These are phyloP conservation scores for Cottus gobio DNA, from an alignment of 2,113 vertebrate genomes.

Conservation along the genomic window DNA sequence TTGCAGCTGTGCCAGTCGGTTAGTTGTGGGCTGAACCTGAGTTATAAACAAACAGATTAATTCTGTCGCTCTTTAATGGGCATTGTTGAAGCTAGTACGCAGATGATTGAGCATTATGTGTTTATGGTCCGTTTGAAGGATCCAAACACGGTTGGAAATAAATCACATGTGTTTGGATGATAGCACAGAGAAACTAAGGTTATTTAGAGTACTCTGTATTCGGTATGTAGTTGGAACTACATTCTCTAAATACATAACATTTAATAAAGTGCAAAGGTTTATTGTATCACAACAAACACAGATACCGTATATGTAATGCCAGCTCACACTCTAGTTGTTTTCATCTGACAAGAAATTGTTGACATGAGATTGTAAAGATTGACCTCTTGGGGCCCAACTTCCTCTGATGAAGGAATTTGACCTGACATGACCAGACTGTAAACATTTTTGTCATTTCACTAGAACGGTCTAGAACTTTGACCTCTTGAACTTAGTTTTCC, in stretches of 20 bases:
- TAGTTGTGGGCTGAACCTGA: not conserved
- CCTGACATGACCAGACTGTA: conserved; percentile 72
- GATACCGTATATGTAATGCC: not conserved
- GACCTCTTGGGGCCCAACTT: conserved; percentile 43
- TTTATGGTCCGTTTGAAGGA: not conserved
- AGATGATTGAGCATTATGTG: not conserved
- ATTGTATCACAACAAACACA: not conserved
- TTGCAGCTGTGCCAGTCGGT: not conserved
- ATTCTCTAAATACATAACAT: not conserved
- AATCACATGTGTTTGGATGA: not conserved
- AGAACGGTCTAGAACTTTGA: conserved; percentile 75
- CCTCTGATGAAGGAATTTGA: conserved; percentile 78
- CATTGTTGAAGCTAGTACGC: not conserved
- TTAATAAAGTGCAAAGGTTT: not conserved
- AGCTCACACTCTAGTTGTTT: conserved; percentile 15
- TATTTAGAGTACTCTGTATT: not conserved
- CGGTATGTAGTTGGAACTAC: not conserved
- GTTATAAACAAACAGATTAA: not conserved
- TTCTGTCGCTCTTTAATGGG: not conserved
- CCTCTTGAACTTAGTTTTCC: conserved; percentile 81
- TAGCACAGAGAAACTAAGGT: not conserved
- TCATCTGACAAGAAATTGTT: conserved; percentile 26
- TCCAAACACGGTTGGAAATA: not conserved
- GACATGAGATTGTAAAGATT: conserved; percentile 44
- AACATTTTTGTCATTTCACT: conserved; percentile 77